phyloP scores from a whole-genome alignment of 2,888 invertebrate species.

The Eilema caniola region DNA sequence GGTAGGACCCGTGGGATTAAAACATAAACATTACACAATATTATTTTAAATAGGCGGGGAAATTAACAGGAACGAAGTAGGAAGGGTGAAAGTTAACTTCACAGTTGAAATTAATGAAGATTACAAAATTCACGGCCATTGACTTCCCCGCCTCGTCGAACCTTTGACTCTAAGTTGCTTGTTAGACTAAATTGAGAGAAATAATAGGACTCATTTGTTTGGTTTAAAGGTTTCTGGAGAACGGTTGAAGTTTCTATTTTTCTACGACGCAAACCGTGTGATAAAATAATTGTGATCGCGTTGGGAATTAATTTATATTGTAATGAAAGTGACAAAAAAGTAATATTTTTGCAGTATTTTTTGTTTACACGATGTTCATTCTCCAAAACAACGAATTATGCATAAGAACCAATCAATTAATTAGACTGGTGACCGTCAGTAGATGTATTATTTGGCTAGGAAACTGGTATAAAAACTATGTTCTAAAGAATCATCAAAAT shows the following conservation, averaged over 20 bases:
- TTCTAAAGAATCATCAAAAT: too few species aligned
- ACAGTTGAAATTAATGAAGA: slow-evolving; percentile 84
- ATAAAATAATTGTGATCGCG: slow-evolving; percentile 35
- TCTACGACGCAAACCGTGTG: slow-evolving; percentile 63
- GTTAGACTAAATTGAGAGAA: slow-evolving; percentile 86
- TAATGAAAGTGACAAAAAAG: background rate
- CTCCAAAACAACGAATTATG: background rate
- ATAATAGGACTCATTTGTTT: slow-evolving; percentile 85
- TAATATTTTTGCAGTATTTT: background rate
- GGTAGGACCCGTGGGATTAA: slow-evolving; percentile 26
- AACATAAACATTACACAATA: slow-evolving; percentile 51
- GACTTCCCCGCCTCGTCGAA: slow-evolving; percentile 82
- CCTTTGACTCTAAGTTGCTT: slow-evolving; percentile 84
- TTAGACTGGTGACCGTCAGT: too few species aligned
- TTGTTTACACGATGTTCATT: background rate
- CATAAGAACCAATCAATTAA: too few species aligned
- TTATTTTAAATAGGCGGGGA: slow-evolving; percentile 55
- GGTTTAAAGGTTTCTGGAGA: slow-evolving; percentile 77
- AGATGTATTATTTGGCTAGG: too few species aligned
- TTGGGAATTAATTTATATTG: background rate
- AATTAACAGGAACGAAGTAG: slow-evolving; percentile 72
- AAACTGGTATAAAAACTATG: too few species aligned
- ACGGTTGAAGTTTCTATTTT: slow-evolving; percentile 67
- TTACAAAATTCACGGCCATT: slow-evolving; percentile 86
- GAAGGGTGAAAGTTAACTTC: slow-evolving; percentile 75